Conservation (phyloP, 2,888 invertebrate species). For the Yponomeuta sedellus region DNA sequence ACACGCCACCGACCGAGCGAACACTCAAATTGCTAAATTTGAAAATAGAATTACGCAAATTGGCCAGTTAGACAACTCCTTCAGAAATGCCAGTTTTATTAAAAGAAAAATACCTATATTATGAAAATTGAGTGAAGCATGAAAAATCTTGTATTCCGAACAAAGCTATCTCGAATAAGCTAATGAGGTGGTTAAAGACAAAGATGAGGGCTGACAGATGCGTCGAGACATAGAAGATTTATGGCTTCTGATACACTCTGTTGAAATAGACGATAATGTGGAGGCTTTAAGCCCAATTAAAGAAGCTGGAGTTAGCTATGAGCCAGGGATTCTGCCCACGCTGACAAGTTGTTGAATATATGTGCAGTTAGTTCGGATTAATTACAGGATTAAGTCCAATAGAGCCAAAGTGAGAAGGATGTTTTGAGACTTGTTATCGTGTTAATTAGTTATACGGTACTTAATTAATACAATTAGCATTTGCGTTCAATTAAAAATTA, state of each 20-base stretch:
- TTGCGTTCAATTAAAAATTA: too few species aligned
- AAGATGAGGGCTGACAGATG: slow-evolving; percentile 26
- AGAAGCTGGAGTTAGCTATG: slow-evolving; percentile 27
- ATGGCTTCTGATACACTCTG: slow-evolving; percentile 27
- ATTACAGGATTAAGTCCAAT: slow-evolving; percentile 18
- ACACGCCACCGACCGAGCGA: slow-evolving; percentile 18
- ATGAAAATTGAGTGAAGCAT: slow-evolving; percentile 26
- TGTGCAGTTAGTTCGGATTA: slow-evolving; percentile 37
- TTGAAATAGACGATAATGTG: slow-evolving; percentile 30
- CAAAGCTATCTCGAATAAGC: slow-evolving; percentile 17
- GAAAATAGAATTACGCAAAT: slow-evolving; percentile 55
- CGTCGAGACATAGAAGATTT: slow-evolving; percentile 32
- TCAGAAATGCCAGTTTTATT: slow-evolving; percentile 23
- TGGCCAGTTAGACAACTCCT: slow-evolving; percentile 50
- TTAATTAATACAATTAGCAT: neutral
- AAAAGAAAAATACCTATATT: neutral
- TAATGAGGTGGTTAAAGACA: slow-evolving; percentile 29
- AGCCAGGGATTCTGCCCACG: slow-evolving; percentile 21
- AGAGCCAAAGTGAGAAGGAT: neutral
- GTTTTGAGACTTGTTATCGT: neutral
- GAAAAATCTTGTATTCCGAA: neutral
- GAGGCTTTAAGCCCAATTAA: slow-evolving; percentile 36
- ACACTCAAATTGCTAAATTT: slow-evolving; percentile 35
- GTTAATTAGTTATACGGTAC: neutral
- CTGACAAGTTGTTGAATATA: slow-evolving; percentile 33